Conservation (phyloP, 1,140 invertebrate species). For the Drosophila trapezifrons region DNA sequence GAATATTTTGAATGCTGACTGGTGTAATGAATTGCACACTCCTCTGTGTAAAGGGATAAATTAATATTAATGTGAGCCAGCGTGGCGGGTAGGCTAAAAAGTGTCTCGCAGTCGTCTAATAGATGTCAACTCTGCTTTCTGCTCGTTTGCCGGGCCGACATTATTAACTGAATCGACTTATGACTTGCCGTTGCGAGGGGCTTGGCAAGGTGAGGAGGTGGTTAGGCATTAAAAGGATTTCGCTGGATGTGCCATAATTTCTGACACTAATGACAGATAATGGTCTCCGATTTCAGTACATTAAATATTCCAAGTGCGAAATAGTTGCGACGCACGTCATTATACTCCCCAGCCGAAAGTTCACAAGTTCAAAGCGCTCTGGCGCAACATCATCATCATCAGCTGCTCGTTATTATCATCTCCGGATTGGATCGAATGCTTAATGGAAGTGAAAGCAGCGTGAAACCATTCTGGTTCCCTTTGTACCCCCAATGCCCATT, state of each 20-base stretch:
- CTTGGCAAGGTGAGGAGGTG: constrained; percentile 3
- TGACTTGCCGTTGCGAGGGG: constrained; percentile 9
- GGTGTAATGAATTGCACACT: constrained; percentile 21
- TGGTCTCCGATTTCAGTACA: constrained; percentile 39
- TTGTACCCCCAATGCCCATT: constrained; percentile 1
- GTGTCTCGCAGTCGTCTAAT: constrained; percentile 55
- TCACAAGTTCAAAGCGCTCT: constrained; percentile 54
- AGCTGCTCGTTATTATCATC: constrained; percentile 10
- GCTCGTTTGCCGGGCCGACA: constrained; percentile 42
- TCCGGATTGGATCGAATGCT: constrained; percentile 46
- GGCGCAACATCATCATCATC: constrained; percentile 16
- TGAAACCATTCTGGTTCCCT: constrained; percentile 21
- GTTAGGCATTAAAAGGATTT: constrained; percentile 67
- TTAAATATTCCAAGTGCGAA: constrained; percentile 59
- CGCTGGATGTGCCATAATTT: constrained; percentile 30
- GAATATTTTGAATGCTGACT: not conserved
- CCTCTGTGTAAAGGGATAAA: constrained; percentile 43
- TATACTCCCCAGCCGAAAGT: constrained; percentile 8
- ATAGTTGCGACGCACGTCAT: constrained; percentile 45
- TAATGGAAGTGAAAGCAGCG: constrained; percentile 64
- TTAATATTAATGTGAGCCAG: constrained; percentile 71
- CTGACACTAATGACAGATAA: constrained; percentile 77
- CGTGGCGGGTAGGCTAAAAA: constrained; percentile 25
- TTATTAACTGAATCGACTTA: constrained; percentile 67
- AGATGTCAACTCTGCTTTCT: constrained; percentile 39